Base-by-base conservation (phyloP, 2,888 invertebrate genomes). In the Dasypolia templi region DNA sequence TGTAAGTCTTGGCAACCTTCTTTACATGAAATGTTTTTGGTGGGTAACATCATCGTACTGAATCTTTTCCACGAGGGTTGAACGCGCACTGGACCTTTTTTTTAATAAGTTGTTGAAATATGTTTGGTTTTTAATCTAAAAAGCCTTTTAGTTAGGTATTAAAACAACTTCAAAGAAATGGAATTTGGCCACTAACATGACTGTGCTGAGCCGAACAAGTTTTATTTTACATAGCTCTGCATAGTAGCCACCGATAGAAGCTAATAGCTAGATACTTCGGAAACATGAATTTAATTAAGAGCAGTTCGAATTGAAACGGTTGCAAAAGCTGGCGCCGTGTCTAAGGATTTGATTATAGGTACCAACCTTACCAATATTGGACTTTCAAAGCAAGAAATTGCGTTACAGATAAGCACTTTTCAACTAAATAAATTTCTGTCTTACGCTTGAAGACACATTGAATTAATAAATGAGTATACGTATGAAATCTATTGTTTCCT, bases 321-420 rank as follows among this genome's bases (percentile, higher is more conserved):
- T 32, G 53, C 7, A 42, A 53, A 61, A 61, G 9, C 53, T 26
- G 22, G n/a, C 22, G n/a, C 17, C 29, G 11, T 59, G n/a, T 29
- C 51, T 14, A 22, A 26, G 7, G 1, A 64, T 73, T 22, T 42
- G 2, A 49, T 42, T 56, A 22, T 42, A 32, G 22, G 46, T 42
- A 49, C 9, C n/a, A 29, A 62, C n/a, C 2, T 56, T n/a, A 39
- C 9, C 42, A 49, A 19, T 29, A 7, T 51, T 62, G 56, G 19
- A 35, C 7, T 56, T 29, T 14, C 42, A 51, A 42, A 75, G 42
- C 14, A 42, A 46, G 22, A 67, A 55, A 66, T 67, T 22, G 26
- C 7, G 19, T 51, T 53, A 29, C 22, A 58, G 22, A 53, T 61
- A 19, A 51, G 11, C 19, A 22, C 14, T 68, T 63, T 68, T 12